Conservation (phyloP, 2,888 invertebrate genomes). For the Xanthia icteritia region DNA sequence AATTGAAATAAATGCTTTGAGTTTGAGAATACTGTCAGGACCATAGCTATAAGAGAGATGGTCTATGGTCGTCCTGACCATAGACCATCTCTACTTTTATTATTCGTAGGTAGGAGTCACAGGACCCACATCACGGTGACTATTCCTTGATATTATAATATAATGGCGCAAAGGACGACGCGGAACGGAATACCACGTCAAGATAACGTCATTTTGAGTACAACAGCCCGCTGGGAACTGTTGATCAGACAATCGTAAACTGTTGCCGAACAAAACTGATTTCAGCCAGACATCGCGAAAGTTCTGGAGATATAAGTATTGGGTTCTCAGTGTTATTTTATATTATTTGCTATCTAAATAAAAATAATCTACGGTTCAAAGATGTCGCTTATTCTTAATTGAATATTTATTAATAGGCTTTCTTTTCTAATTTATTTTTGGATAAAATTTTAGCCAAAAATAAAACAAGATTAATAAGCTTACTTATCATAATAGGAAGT, state of each 20-base stretch:
- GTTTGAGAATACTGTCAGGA: no score
- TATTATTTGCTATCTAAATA: neutral
- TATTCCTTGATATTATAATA: constrained; percentile 19
- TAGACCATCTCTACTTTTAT: no score
- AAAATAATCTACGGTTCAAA: neutral
- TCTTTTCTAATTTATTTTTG: neutral
- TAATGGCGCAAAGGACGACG: constrained; percentile 1
- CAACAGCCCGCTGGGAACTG: constrained; percentile 4
- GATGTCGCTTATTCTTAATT: neutral
- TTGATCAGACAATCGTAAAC: constrained; percentile 3
- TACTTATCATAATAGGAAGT: neutral
- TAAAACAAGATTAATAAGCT: neutral
- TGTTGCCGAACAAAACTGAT: neutral
- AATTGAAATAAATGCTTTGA: no score
- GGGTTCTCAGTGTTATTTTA: neutral
- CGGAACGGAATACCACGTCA: constrained; percentile 52
- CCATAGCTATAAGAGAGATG: no score
- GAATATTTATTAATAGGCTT: neutral
- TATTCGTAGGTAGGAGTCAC: no score
- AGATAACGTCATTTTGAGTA: constrained; percentile 59
- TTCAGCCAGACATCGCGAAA: constrained; percentile 5
- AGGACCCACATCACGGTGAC: constrained; percentile 7
- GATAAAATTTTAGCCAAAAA: neutral
- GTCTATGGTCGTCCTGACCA: no score
- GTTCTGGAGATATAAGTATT: constrained; percentile 5